These are phyloP conservation scores for Tachysurus vachellii DNA, from an alignment of 2,113 vertebrate genomes.

Conservation along the genomic window DNA sequence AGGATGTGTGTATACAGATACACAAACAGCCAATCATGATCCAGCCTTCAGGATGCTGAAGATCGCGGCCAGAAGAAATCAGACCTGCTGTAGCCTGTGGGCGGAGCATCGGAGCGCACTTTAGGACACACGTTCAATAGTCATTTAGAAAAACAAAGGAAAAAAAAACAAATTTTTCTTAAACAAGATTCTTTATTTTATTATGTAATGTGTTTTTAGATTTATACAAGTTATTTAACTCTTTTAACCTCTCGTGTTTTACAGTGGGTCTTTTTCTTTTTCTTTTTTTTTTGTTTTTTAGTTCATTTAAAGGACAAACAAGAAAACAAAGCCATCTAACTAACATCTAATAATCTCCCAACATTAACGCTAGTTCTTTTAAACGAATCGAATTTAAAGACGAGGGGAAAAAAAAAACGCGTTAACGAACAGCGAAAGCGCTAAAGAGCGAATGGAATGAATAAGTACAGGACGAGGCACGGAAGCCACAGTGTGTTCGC, in stretches of 20 bases:
- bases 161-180: background rate
- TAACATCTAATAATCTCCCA: background rate
- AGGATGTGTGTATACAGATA: no score
- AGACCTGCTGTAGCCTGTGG: background rate
- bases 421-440: background rate
- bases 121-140: background rate
- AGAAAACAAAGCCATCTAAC: background rate
- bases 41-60: background rate
- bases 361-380: background rate
- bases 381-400: slow-evolving; percentile 5
- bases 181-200: slow-evolving; percentile 22
- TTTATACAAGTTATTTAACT: background rate
- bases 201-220: slow-evolving; percentile 3
- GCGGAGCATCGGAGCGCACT: background rate
- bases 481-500: slow-evolving; percentile 29
- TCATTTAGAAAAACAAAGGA: background rate
- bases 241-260: background rate
- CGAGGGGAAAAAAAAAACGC: background rate
- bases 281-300: background rate
- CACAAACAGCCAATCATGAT: background rate
- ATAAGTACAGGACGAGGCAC: slow-evolving; percentile 20
- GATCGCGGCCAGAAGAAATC: background rate
- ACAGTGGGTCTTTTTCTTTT: background rate
- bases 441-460: slow-evolving; percentile 19
- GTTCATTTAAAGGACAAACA: background rate